Percentiles rank a stretch among this genome's conserved stretches.
Conservation (phyloP, 2,113 vertebrate genomes). For the Onychostoma macrolepis region DNA sequence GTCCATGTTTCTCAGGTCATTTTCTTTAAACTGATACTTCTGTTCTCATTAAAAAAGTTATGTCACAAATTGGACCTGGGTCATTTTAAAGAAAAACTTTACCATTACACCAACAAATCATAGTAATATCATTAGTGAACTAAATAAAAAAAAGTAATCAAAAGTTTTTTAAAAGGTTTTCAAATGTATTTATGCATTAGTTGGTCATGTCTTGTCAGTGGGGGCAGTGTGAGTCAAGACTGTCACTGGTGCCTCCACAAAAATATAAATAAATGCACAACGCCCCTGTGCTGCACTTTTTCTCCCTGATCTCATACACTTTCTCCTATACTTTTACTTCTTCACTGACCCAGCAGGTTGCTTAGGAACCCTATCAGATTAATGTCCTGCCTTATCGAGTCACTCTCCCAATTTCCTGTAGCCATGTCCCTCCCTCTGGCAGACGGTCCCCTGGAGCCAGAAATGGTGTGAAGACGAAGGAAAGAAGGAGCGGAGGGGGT, state of each 20-base stretch:
- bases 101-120: not conserved
- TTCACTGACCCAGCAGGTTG: conserved; percentile 63
- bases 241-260: not conserved
- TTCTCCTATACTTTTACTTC: conserved; percentile 54
- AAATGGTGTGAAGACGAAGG: conserved; percentile 41
- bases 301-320: conserved; percentile 36
- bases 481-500: not conserved
- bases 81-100: not conserved
- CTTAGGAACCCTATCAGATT: conserved; percentile 75
- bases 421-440: conserved; percentile 64
- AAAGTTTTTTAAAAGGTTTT: not conserved
- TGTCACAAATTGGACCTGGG: not conserved
- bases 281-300: not conserved
- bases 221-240: not conserved
- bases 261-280: conserved; percentile 5
- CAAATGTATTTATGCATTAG: not conserved
- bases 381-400: conserved; percentile 74
- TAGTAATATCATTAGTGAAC: not conserved
- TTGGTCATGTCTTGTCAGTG: not conserved
- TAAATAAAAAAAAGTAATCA: not conserved
- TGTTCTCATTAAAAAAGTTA: not conserved
- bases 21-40: not conserved
- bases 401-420: conserved; percentile 78
- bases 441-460: conserved; percentile 67
- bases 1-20: not conserved